These are phyloP conservation scores for Turritopsis dohrnii DNA, from an alignment of 30 jellyfish, hydroid and myxozoan genomes.

Conservation along the genomic window DNA sequence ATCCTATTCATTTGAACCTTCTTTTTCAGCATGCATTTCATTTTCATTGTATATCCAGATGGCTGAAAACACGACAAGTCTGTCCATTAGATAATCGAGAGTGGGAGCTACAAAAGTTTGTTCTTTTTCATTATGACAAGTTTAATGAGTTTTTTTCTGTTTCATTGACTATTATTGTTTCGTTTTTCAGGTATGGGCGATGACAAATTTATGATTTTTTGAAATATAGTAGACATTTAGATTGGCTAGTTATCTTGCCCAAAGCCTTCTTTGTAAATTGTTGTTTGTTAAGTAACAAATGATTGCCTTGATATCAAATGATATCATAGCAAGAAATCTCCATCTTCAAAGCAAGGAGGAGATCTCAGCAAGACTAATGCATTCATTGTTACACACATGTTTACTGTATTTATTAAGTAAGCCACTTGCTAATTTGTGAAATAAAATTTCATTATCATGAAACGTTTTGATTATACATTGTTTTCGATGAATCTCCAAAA, in stretches of 20 bases:
- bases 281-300: not conserved
- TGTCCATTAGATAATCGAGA: slow-evolving; percentile 95
- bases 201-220: not conserved
- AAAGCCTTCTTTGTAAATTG: not conserved
- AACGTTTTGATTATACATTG: too few relatives aligned
- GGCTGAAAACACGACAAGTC: slow-evolving; percentile 93
- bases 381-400: not conserved
- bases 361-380: too few relatives aligned
- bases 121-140: not conserved
- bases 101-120: slow-evolving; percentile 94
- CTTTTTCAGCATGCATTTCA: slow-evolving; percentile 88
- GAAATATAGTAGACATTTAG: not conserved
- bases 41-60: slow-evolving; percentile 89
- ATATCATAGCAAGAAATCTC: too few relatives aligned
- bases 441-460: too few relatives aligned
- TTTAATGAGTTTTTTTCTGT: not conserved
- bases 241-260: not conserved
- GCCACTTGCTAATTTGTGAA: not conserved
- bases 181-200: not conserved
- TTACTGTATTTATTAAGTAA: not conserved
- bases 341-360: too few relatives aligned
- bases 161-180: not conserved
- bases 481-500: too few relatives aligned
- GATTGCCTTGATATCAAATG: too few relatives aligned
- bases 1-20: not conserved